Conservation (phyloP, 2,888 invertebrate species). For the Thyatira batis region DNA sequence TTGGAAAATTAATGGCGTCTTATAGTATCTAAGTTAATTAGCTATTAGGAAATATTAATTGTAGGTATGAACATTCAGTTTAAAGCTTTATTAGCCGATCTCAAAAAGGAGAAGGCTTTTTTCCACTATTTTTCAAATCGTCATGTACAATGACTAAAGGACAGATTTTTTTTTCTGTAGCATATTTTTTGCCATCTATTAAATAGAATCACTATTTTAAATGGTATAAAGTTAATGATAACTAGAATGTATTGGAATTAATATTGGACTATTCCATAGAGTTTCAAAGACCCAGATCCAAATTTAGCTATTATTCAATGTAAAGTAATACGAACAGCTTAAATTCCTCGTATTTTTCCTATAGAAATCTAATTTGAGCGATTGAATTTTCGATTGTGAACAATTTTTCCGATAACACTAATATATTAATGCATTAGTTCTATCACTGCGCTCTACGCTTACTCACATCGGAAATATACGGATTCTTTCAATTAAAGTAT, state of each 20-base stretch:
- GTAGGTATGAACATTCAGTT: too few species aligned
- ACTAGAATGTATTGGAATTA: too few species aligned
- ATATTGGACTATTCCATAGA: too few species aligned
- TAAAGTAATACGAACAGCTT: background rate
- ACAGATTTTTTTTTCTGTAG: too few species aligned
- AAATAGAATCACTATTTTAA: too few species aligned
- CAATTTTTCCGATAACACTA: background rate
- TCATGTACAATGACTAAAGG: too few species aligned
- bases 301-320: background rate
- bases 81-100: too few species aligned
- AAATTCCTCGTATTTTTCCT: background rate
- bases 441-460: conserved; percentile 6
- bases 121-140: too few species aligned
- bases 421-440: background rate
- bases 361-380: background rate
- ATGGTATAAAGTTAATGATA: too few species aligned
- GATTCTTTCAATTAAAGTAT: conserved; percentile 12
- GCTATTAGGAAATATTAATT: background rate
- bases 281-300: too few species aligned
- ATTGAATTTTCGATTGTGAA: background rate
- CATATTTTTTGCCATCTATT: too few species aligned
- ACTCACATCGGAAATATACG: conserved; percentile 22
- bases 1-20: background rate
- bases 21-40: background rate
- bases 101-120: too few species aligned